Evolutionary conservation across 2,888 invertebrate genomes (phyloP), one percentile per base, ranked within the genome.

Genomic region (Diabrotica balteata): DNA sequence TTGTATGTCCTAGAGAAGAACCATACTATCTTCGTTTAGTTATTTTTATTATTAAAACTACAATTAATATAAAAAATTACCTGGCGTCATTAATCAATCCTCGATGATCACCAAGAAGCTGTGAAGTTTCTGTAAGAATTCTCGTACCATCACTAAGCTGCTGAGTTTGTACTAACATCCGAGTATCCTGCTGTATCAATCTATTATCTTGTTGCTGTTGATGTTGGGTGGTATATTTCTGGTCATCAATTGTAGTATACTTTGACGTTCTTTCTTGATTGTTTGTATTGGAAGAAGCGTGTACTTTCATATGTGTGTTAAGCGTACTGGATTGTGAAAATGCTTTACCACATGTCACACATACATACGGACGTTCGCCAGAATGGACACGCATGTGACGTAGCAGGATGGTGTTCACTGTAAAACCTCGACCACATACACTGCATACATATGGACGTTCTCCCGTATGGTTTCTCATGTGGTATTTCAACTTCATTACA

Each of bases 301-400:
- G 77, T 7, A 84, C 84, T 79, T 84, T 84, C 85, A 85, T 85
- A 66, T 85, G 85, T 7, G 84, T 85, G 68, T 84, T 84, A 8
- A 85, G 74, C 4, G 84, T 85, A 69, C 84, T 85, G 0, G 84
- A 84, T 70, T 84, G 84, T 4, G 84, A 84, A 70, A 85, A 85
- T 0, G 85, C 85, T 59, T 68, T 84, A 7, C 84, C 84, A 63
- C 84, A 84, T 9, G 83, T 84, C 7, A 84, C 84, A 71, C 85
- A 85, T 50, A 85, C 85, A 66, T 84, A 85, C 0, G 85, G 85
- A 42, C 85, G 73, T 71, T 85, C 85, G 8, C 85, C 85, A 5
- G 84, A 84, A 78, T 85, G 85, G 4, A 85, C 85, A 8, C 85
- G 77, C 84, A 85, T 84, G 66, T 84, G 85, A 10, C 85, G 77